Evolutionary conservation across 2,888 invertebrate genomes (phyloP), one percentile per base, ranked within the genome.

Genomic region (Ptilodon capucinus): DNA sequence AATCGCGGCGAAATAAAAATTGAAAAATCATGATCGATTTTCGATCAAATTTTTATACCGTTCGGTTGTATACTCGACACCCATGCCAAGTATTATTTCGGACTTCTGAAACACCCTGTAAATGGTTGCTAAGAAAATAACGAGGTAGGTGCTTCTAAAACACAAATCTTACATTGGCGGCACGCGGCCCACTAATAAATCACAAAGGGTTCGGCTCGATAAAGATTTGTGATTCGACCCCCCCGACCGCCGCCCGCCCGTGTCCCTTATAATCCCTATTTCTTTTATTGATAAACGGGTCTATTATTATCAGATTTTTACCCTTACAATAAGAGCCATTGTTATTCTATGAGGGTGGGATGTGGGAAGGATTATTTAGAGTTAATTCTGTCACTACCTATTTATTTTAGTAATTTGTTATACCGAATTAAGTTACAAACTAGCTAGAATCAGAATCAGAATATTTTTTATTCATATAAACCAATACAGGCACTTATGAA

Each of bases 171-270:
- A 19, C 19, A 19, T 38, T 17, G 17, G 17, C n/a, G 16, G 19
- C 32, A 32, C 14, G 14, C 44, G 46, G 4, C 11, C 34, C n/a
- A 4, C 3, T 32, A 19, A 54, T 63, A 60, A 60, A 63, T 63
- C 63, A 63, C 51, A 55, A 51, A 8, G 36, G 42, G 51, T 25
- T 42, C 14, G 38, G 19, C 46, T 42, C 68, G 74, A 79, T 77
- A 74, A 74, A 77, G 79, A 79, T 79, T 81, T 76, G 79, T 75
- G 74, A 70, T 69, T 65, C 38, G 35, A 18, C 34, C 18, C 36
- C 2, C 18, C n/a, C 49, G 47, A 47, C 62, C 51, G 54, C 51
- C 59, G 60, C 62, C 53, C 61, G n/a, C n/a, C n/a, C 60, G 48
- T 46, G 52, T 58, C 66, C 67, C 67, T 69, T 70, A 68, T 73